Evolutionary conservation across 1,140 invertebrate genomes (phyloP).

Genomic region (Brachionus sp.): DNA sequence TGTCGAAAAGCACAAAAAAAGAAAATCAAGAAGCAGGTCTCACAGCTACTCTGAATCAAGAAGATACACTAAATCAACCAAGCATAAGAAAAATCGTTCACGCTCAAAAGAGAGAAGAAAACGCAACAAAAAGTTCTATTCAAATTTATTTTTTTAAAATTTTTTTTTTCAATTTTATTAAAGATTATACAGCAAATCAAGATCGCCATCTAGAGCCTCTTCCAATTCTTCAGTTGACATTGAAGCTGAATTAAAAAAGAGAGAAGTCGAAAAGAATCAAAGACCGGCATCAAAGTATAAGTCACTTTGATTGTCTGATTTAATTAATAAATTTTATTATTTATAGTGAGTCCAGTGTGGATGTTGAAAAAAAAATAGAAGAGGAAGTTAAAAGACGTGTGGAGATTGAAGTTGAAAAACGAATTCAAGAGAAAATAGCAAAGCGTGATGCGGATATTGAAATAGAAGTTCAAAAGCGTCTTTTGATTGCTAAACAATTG

Average conservation of each 20-base stretch:
- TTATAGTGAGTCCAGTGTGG: background rate
- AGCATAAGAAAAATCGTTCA: background rate
- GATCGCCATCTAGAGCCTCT: background rate
- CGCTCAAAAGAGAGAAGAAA: constrained; percentile 17
- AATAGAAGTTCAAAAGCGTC: background rate
- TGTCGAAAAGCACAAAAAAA: background rate
- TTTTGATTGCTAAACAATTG: background rate
- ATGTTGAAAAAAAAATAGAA: background rate
- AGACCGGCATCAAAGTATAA: background rate
- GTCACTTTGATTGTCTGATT: background rate
- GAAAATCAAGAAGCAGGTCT: constrained; percentile 2
- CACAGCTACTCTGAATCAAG: background rate
- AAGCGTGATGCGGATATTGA: constrained; percentile 1
- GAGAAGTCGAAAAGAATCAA: background rate
- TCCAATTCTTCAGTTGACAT: constrained; percentile 16
- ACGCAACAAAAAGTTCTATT: background rate
- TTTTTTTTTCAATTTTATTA: background rate
- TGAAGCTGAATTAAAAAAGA: constrained; percentile 1
- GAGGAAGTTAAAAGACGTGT: background rate
- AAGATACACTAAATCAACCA: background rate
- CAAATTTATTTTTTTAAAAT: background rate
- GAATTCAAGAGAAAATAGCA: background rate
- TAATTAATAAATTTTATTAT: background rate
- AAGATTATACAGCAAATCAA: background rate
- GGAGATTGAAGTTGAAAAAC: background rate